phyloP scores from a whole-genome alignment of 2,797 vertebrate genomes.

The Rhinoraja longicauda region DNA sequence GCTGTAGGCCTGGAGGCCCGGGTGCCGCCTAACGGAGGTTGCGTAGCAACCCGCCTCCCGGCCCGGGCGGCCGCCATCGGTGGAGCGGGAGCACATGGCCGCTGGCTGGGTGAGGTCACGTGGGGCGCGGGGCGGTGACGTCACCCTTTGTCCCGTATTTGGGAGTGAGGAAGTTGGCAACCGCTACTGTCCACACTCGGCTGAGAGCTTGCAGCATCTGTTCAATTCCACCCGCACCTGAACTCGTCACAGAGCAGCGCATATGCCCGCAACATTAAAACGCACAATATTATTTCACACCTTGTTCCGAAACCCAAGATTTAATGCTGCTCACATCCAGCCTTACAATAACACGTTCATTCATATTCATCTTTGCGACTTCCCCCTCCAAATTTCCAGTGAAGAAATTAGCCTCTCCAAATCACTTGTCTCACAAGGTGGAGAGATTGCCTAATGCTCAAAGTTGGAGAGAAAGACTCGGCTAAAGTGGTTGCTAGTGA shows the following conservation, averaged over 20 bases:
- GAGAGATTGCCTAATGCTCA: neutral
- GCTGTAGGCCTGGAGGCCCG: too few relatives aligned
- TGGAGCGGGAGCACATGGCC: too few relatives aligned
- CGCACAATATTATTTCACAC: neutral
- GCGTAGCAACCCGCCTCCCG: too few relatives aligned
- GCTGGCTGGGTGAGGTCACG: too few relatives aligned
- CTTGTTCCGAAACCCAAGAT: neutral
- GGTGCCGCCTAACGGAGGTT: too few relatives aligned
- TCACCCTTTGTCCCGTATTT: too few relatives aligned
- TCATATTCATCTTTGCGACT: slow-evolving; percentile 21
- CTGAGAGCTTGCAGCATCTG: neutral
- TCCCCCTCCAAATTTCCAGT: slow-evolving; percentile 27
- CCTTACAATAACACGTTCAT: slow-evolving; percentile 27
- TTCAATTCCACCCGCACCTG: neutral
- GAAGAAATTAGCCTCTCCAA: slow-evolving; percentile 30
- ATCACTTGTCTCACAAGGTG: slow-evolving; percentile 30
- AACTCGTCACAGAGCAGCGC: neutral
- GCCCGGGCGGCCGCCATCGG: too few relatives aligned
- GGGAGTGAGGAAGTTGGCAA: too few relatives aligned
- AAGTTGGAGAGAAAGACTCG: slow-evolving; percentile 4
- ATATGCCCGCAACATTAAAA: neutral
- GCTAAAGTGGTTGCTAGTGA: slow-evolving; percentile 32
- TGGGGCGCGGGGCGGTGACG: too few relatives aligned
- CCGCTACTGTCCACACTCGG: too few relatives aligned
- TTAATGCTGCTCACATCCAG: slow-evolving; percentile 33